Evolutionary conservation across 2,888 invertebrate genomes (phyloP).

Genomic region (Agriotes lineatus): DNA sequence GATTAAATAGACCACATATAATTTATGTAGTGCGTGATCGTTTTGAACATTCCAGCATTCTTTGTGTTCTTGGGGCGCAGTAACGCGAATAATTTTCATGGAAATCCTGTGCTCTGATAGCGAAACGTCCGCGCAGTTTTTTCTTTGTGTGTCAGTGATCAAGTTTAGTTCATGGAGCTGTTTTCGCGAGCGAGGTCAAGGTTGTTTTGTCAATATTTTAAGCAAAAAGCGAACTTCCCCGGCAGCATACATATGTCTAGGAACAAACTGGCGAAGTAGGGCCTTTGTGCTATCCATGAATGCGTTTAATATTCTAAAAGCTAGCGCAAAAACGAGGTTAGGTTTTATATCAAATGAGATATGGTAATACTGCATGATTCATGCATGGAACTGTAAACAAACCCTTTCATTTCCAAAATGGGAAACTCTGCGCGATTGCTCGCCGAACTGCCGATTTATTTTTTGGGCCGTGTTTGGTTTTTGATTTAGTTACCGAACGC

Average conservation of each 20-base stretch:
- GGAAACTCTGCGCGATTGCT: not conserved
- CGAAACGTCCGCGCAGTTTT: not conserved
- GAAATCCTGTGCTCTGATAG: not conserved
- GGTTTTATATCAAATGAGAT: slow-evolving; percentile 41
- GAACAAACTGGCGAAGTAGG: slow-evolving; percentile 32
- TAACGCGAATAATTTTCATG: not conserved
- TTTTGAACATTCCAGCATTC: not conserved
- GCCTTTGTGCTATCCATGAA: slow-evolving; percentile 41
- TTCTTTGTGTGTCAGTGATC: not conserved
- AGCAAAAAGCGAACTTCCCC: slow-evolving; percentile 31
- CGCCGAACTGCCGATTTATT: not conserved
- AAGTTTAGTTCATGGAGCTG: not conserved
- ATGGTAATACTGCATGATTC: slow-evolving; percentile 45
- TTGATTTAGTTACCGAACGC: not conserved
- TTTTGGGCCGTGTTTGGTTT: not conserved
- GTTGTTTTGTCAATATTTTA: slow-evolving; percentile 41
- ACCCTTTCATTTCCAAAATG: slow-evolving; percentile 26
- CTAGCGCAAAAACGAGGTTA: slow-evolving; percentile 36
- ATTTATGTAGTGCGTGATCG: not conserved
- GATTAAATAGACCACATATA: no score
- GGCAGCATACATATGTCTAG: slow-evolving; percentile 37
- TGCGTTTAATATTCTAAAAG: slow-evolving; percentile 48
- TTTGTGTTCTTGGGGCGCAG: not conserved
- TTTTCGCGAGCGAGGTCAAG: slow-evolving; percentile 33
- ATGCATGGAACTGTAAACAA: slow-evolving; percentile 45